phyloP scores from a whole-genome alignment of 2,113 vertebrate genomes.

The Anhinga rufa region DNA sequence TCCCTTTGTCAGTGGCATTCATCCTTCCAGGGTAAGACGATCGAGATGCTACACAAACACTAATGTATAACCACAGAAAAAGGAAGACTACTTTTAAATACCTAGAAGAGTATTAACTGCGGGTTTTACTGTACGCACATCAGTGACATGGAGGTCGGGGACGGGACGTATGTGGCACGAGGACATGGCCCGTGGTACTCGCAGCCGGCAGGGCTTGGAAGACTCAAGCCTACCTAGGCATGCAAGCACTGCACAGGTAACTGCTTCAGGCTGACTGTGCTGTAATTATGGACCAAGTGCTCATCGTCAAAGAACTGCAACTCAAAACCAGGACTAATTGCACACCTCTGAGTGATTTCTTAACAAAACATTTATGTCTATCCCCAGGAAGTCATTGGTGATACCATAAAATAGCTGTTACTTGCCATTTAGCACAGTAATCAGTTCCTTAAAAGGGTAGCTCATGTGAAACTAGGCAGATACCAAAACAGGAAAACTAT shows the following conservation, averaged over 20 bases:
- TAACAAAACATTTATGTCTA: not conserved
- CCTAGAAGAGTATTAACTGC: not conserved
- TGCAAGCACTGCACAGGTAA: not conserved
- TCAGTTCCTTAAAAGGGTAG: not conserved
- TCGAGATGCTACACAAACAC: not conserved
- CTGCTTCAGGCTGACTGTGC: rapidly evolving
- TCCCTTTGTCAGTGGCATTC: not conserved
- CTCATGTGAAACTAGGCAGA: not conserved
- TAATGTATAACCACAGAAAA: rapidly evolving
- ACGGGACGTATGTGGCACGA: rapidly evolving
- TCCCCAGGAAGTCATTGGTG: not conserved
- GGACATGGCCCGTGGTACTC: rapidly evolving
- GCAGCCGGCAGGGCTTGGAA: not conserved
- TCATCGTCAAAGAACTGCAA: not conserved
- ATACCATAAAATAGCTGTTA: not conserved
- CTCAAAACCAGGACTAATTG: not conserved
- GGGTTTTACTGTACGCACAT: too few relatives aligned
- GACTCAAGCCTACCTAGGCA: not conserved
- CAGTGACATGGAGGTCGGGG: rapidly evolving
- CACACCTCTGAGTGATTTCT: not conserved
- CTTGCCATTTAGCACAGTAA: not conserved
- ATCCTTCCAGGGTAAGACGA: not conserved
- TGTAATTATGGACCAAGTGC: rapidly evolving
- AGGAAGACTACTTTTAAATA: not conserved
- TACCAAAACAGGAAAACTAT: not conserved